These are phyloP conservation scores for Drosophila rhopaloa DNA, from an alignment of 1,140 invertebrate species.

Conservation along the genomic window DNA sequence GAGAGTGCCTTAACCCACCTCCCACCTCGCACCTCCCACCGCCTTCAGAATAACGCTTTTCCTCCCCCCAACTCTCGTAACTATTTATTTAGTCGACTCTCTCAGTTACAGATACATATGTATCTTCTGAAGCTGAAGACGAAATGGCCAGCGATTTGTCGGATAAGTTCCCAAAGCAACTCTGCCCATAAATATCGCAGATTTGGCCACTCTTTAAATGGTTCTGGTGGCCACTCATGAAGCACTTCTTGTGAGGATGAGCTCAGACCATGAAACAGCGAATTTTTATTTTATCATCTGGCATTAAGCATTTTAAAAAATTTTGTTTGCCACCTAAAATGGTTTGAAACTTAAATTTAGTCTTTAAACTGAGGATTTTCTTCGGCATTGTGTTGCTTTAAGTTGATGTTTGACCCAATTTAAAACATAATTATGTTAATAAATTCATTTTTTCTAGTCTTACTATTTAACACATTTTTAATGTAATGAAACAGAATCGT, in stretches of 20 bases:
- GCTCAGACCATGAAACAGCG: conserved; percentile 13
- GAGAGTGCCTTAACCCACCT: conserved; percentile 35
- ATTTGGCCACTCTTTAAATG: conserved; percentile 29
- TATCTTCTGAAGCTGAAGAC: conserved; percentile 32
- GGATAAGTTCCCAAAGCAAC: conserved; percentile 29
- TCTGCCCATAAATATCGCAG: conserved; percentile 15
- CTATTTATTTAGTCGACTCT: conserved; percentile 73
- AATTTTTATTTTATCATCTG: neutral
- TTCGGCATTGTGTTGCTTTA: neutral
- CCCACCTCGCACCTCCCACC: neutral
- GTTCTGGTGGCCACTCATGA: conserved; percentile 14
- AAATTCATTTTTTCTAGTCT: no score
- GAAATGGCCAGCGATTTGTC: conserved; percentile 50
- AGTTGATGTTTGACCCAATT: no score
- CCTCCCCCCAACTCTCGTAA: conserved; percentile 44
- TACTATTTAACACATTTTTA: no score
- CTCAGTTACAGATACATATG: conserved; percentile 43
- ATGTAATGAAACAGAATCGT: no score
- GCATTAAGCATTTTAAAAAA: neutral
- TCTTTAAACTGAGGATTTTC: conserved; percentile 6
- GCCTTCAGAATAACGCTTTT: conserved; percentile 1
- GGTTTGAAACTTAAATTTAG: conserved; percentile 10
- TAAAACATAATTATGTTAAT: no score
- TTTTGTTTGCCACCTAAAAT: conserved; percentile 1
- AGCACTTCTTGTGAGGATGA: conserved; percentile 5